phyloP scores from a whole-genome alignment of 1,140 invertebrate genomes.

The Eupristina koningsbergeri region DNA sequence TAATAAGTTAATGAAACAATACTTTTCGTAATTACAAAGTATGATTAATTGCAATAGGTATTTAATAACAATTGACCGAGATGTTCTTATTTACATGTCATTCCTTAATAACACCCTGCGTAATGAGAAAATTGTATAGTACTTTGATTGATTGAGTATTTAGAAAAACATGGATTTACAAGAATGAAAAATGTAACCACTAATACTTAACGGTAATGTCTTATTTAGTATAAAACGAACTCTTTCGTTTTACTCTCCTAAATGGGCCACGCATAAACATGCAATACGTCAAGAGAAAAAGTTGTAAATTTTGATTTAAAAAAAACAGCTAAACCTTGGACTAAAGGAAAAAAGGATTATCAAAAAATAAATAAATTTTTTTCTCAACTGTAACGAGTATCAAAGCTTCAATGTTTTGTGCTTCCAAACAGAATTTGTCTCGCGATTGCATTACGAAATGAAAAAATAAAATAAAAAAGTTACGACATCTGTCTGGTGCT shows the following conservation, averaged over 20 bases:
- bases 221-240: not conserved
- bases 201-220: not conserved
- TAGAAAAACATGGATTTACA: not conserved
- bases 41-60: not conserved
- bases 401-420: not conserved
- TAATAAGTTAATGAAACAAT: too few relatives aligned
- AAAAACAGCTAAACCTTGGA: not conserved
- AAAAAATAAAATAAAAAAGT: too few relatives aligned
- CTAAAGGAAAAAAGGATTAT: not conserved
- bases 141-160: not conserved
- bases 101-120: not conserved
- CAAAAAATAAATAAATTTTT: not conserved
- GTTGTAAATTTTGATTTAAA: not conserved
- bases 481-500: not conserved
- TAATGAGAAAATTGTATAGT: not conserved
- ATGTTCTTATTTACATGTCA: not conserved
- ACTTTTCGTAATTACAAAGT: not conserved
- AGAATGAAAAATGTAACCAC: not conserved
- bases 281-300: not conserved
- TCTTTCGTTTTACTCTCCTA: not conserved
- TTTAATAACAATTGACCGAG: not conserved
- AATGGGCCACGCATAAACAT: not conserved
- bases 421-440: not conserved
- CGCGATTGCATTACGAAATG: not conserved
- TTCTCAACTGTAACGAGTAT: not conserved